Evolutionary conservation across 2,113 vertebrate genomes (phyloP), one percentile per base, ranked within the genome.

Genomic region (Atractosteus spatula): DNA sequence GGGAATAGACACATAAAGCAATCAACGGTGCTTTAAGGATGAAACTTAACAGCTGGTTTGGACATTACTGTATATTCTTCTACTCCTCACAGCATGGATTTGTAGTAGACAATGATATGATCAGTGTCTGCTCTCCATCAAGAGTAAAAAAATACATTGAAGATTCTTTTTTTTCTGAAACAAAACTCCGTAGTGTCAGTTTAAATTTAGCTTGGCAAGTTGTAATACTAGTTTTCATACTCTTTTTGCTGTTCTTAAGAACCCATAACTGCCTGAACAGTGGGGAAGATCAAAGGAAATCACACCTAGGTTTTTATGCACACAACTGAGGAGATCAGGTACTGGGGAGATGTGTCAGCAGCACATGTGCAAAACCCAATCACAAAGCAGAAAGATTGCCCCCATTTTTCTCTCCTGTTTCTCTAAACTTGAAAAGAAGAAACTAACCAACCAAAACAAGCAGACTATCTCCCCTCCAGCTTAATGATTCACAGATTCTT

Each of bases 401-500:
- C 54, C 7, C 55, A 54, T 16, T 66, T 55, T n/a, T 57, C 54
- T 42, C 7, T 55, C 41, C 16, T 17, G 41, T 29, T 3, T 47
- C 10, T n/a, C 42, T 41, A n/a, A 16, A 66, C 64, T 44, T 8
- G 2, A 42, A 66, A n/a, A 13, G 3, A 11, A 44, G 43, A 8
- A 13, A 41, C 13, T n/a, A n/a, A n/a, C 42, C 14, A n/a, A 13
- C 64, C 64, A 66, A 45, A 66, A 44, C n/a, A 42, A 3, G 41
- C 64, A 5, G 43, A 47, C n/a, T 7, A 66, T 8, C 6, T 6
- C 5, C 47, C 47, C 43, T 7, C 8, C 43, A 47, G 57, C 59
- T 41, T 72, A 72, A 64, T 59, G 71, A 72, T 41, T 41, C 51
- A n/a, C 14, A 45, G 68, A 11, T 11, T 17, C 12, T 57, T n/a